Conservation (phyloP, 1,140 invertebrate species). For the Xylocopa sonorina region DNA sequence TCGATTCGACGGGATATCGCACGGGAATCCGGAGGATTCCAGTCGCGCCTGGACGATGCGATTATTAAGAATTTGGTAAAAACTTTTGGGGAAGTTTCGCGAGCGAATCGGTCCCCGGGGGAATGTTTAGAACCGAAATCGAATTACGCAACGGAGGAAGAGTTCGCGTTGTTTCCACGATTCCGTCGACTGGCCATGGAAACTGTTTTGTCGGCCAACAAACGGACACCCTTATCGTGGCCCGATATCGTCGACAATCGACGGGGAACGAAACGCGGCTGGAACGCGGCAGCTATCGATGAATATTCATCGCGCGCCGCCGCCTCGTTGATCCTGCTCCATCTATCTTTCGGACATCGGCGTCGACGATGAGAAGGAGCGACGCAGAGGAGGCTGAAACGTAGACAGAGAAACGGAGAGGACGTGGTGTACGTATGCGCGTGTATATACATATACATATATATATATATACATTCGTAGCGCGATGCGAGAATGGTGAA, state of each 20-base stretch:
- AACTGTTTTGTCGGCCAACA: background rate
- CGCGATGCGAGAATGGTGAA: conserved; percentile 10
- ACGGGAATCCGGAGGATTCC: background rate
- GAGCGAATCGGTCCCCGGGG: too few relatives aligned
- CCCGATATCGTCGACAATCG: conserved; percentile 22
- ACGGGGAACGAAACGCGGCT: background rate
- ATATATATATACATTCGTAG: too few relatives aligned
- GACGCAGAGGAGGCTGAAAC: conserved; percentile 17
- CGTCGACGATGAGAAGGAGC: conserved; percentile 9
- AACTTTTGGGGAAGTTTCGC: too few relatives aligned
- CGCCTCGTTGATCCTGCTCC: conserved; percentile 18
- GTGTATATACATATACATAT: too few relatives aligned
- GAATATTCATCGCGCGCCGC: conserved; percentile 44
- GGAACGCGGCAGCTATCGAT: conserved; percentile 18
- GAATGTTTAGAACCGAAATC: too few relatives aligned
- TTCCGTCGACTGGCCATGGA: background rate
- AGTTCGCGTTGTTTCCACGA: background rate
- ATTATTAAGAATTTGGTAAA: background rate
- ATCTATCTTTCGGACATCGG: conserved; percentile 24
- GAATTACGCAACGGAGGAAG: too few relatives aligned
- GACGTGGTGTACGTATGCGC: too few relatives aligned
- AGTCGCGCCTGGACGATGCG: background rate
- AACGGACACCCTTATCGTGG: conserved; percentile 19
- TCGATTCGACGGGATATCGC: background rate
- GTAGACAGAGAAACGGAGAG: conserved; percentile 6